A percentile compares a stretch with the other conserved stretches of the same genome.
Evolutionary conservation across 2,888 invertebrate genomes (phyloP).

Genomic region (Arge pagana): DNA sequence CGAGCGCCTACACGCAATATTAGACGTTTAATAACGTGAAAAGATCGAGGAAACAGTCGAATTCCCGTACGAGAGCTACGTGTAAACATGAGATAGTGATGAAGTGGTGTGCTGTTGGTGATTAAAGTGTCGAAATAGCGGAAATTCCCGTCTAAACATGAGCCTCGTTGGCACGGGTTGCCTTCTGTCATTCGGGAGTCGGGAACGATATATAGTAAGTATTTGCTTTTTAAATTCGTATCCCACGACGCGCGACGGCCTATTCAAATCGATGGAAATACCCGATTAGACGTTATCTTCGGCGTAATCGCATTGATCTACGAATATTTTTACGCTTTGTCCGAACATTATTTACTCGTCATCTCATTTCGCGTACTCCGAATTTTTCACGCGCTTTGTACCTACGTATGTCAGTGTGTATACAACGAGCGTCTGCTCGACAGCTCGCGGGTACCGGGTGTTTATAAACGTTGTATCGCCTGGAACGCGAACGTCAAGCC

Average conservation of each 20-base stretch:
- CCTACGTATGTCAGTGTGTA: neutral
- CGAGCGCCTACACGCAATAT: slow-evolving; percentile 46
- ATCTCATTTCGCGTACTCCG: no score
- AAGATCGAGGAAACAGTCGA: neutral
- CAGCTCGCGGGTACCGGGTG: neutral
- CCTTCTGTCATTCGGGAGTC: slow-evolving; percentile 43
- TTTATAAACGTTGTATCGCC: neutral
- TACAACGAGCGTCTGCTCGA: neutral
- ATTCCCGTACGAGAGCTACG: neutral
- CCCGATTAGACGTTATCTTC: no score
- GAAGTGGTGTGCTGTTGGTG: slow-evolving; percentile 15
- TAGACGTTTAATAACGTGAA: slow-evolving; percentile 28
- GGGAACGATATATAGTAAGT: slow-evolving; percentile 45
- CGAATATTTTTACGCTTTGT: no score
- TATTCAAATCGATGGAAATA: no score
- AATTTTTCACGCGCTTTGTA: no score
- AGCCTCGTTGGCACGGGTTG: slow-evolving; percentile 39
- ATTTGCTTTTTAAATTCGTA: no score
- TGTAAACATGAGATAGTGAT: slow-evolving; percentile 22
- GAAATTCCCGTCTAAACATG: slow-evolving; percentile 35
- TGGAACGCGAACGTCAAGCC: no score
- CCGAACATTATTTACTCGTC: no score
- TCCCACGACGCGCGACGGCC: no score
- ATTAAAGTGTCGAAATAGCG: slow-evolving; percentile 2
- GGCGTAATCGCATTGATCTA: no score